Evolutionary conservation across 2,888 invertebrate genomes (phyloP), one percentile per base, ranked within the genome.

Genomic region (Leuctra nigra): DNA sequence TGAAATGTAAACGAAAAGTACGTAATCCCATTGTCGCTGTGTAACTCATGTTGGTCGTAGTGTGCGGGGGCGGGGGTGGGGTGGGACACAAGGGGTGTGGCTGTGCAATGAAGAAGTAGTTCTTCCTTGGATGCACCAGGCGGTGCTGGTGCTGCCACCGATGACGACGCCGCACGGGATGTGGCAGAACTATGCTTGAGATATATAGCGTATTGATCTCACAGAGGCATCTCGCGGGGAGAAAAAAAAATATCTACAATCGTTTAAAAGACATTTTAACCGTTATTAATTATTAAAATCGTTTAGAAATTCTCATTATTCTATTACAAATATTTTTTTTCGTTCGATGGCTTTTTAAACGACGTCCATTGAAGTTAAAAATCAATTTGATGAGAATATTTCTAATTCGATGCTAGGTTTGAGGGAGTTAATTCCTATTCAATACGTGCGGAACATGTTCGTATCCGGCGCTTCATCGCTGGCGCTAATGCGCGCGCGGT

Each of bases 1-100:
- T n/a, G n/a, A n/a, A n/a, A n/a, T n/a, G n/a, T n/a, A n/a, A n/a
- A n/a, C n/a, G n/a, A n/a, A n/a, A n/a, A n/a, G n/a, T n/a, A n/a
- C n/a, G n/a, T n/a, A n/a, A n/a, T n/a, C n/a, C n/a, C n/a, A 4
- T 13, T 13, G 2, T 24, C n/a, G 46, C 14, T 18, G 18, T 4
- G 44, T 2, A 2, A 44, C 2, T 13, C 44, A 18, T 18, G 24
- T 22, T n/a, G 41, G 16, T 47, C 29, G 47, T 13, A n/a, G n/a
- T n/a, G n/a, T n/a, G 29, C 11, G 22, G 6, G 29, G 16, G 29
- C 33, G 16, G 25, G 20, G 35, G 35, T 18, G 50, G 50, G 33
- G 14, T 22, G 50, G 33, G 29, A 35, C 16, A n/a, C 29, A 56
- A 56, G 57, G 57, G 57, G 57, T 57, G 57, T 57, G 57, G 57